Base-by-base conservation (phyloP, 2,888 invertebrate species). In the Andrena praecox region DNA sequence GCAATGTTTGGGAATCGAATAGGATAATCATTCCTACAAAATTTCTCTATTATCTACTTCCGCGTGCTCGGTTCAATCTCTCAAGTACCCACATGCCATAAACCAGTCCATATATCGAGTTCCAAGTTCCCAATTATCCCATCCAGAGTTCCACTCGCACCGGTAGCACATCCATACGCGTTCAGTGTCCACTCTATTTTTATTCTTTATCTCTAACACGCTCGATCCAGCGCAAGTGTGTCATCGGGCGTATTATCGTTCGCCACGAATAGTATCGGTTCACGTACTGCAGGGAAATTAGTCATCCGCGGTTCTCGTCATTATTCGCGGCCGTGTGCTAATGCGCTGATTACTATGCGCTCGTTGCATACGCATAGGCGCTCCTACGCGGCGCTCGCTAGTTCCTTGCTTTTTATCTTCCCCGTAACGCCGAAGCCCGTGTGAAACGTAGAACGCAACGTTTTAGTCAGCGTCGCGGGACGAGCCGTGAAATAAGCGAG, bases 281-380 rank as follows among this genome's bases (percentile, higher is more conserved):
- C 33, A 33, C 60, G n/a, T 10, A 56, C 16, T 29, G 56, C n/a
- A 48, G 56, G 64, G 35, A 60, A 82, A 71, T 85, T 85, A 73
- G 63, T 59, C 76, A 78, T 52, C 42, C 31, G 20, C 33, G 29
- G 48, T 71, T 76, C 72, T 77, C 50, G 56, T 77, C 66, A 68
- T 75, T 85, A 81, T 76, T 31, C 85, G 59, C 56, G 73, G 67
- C 71, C 72, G 68, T 67, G 74, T 35, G 71, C 42, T 79, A 85
- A 85, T 85, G 63, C 56, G n/a, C 56, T 74, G 75, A 80, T 85
- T 84, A 33, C 33, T 62, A 85, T 67, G 72, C 80, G 31, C 33
- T 20, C 60, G 68, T 56, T 67, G 77, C 50, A 77, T 67, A 77
- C 77, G 63, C 63, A 42, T 77, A 63, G 50, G 54, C 31, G 16